These are phyloP conservation scores for Tillus elongatus DNA, from an alignment of 2,888 invertebrate species.

Conservation along the genomic window DNA sequence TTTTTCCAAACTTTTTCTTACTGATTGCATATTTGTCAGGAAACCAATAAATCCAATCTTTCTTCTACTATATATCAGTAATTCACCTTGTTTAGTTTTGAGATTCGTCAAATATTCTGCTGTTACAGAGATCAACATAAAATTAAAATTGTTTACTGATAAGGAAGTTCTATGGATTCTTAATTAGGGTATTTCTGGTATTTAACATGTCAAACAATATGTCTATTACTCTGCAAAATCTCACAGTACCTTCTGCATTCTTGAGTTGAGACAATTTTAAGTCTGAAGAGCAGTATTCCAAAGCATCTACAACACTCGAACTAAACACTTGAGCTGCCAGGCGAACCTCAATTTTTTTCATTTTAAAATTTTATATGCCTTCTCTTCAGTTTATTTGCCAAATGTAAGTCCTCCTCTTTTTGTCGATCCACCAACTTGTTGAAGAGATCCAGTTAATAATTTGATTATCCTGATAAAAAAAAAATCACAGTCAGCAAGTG, in stretches of 20 bases:
- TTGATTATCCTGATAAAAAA: slow-evolving; percentile 5
- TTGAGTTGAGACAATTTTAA: neutral
- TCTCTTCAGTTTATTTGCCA: slow-evolving; percentile 9
- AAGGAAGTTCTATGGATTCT: slow-evolving; percentile 2
- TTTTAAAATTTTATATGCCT: slow-evolving; percentile 4
- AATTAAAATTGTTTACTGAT: slow-evolving; percentile 1
- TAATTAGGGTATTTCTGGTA: neutral
- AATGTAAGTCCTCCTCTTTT: slow-evolving; percentile 3
- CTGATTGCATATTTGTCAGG: no score
- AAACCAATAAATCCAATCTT: no score
- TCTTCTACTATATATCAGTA: no score
- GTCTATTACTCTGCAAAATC: neutral
- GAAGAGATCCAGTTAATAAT: neutral
- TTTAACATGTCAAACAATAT: slow-evolving; percentile 3
- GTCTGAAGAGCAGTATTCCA: neutral
- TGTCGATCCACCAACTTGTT: neutral
- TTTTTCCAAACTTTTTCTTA: no score
- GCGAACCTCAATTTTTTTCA: slow-evolving; percentile 9
- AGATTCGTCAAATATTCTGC: no score
- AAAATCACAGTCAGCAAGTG: slow-evolving; percentile 9
- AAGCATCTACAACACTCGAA: neutral
- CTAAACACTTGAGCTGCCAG: slow-evolving; percentile 10
- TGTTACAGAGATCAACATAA: neutral
- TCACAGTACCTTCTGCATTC: neutral
- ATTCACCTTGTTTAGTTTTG: no score